Conservation (phyloP, 92 coral and sea anemone genomes). For the Isaurus tuberculatus region DNA sequence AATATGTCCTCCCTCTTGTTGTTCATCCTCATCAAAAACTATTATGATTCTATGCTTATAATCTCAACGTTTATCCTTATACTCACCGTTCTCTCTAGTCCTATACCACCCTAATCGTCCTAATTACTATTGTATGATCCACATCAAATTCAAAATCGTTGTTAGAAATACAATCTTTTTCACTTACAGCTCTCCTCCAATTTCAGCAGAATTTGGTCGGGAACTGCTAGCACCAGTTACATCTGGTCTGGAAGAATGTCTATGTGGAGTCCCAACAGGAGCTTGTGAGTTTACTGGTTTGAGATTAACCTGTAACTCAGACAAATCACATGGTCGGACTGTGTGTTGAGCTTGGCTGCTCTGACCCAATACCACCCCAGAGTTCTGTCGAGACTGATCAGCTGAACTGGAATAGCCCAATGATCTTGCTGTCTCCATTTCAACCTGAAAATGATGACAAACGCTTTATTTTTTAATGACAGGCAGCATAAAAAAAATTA, state of each 20-base stretch:
- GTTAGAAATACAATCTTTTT: neutral
- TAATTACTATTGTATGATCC: too few species aligned
- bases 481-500: too few species aligned
- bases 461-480: too few species aligned
- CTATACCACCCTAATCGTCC: too few species aligned
- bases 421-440: conserved; percentile 33
- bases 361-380: conserved; percentile 1
- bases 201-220: conserved; percentile 81
- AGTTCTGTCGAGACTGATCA: conserved; percentile 50
- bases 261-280: conserved; percentile 2
- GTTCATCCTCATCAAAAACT: too few species aligned
- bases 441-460: neutral
- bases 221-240: conserved; percentile 34
- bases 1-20: too few species aligned
- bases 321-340: neutral
- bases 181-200: conserved; percentile 87
- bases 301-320: conserved; percentile 38
- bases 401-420: conserved; percentile 41
- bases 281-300: conserved; percentile 18
- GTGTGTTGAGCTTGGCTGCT: conserved; percentile 17
- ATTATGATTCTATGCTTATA: too few species aligned
- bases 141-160: too few species aligned
- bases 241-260: neutral
- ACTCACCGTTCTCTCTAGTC: too few species aligned
- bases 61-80: too few species aligned